These are phyloP conservation scores for Colostygia pectinataria DNA, from an alignment of 2,888 invertebrate species.

Conservation along the genomic window DNA sequence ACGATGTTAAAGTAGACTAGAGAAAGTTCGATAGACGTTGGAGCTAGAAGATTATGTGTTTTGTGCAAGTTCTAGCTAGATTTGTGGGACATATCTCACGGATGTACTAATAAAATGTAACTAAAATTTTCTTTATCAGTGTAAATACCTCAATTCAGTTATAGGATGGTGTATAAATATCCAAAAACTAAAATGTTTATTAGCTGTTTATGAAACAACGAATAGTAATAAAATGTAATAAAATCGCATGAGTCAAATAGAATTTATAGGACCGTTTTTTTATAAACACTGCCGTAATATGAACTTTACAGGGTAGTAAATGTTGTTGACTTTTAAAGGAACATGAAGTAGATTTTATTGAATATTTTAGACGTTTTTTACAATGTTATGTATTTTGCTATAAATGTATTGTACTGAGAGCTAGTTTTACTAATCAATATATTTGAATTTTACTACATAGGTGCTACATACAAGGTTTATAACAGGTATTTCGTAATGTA, in stretches of 20 bases:
- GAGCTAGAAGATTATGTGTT: slow-evolving; percentile 29
- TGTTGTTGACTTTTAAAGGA: slow-evolving; percentile 16
- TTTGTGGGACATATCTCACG: slow-evolving; percentile 12
- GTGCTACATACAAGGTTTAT: slow-evolving; percentile 35
- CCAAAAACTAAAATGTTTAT: slow-evolving; percentile 10
- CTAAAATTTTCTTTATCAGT: slow-evolving; percentile 13
- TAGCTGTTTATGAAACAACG: slow-evolving; percentile 21
- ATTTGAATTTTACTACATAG: slow-evolving; percentile 33
- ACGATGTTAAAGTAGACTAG: slow-evolving; percentile 36
- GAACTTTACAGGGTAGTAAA: slow-evolving; percentile 23
- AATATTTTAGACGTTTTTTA: slow-evolving; percentile 25
- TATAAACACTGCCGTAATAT: slow-evolving; percentile 10
- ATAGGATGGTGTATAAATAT: slow-evolving; percentile 19
- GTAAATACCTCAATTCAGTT: slow-evolving; percentile 16
- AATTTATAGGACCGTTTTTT: slow-evolving; percentile 16
- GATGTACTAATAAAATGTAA: slow-evolving; percentile 12
- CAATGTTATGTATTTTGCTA: slow-evolving; percentile 24
- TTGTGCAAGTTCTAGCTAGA: slow-evolving; percentile 33
- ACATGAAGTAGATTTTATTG: slow-evolving; percentile 24
- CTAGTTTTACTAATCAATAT: slow-evolving; percentile 30
- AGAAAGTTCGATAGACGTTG: slow-evolving; percentile 36
- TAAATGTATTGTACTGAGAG: slow-evolving; percentile 23
- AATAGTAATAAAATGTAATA: slow-evolving; percentile 13
- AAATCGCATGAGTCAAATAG: slow-evolving; percentile 27
- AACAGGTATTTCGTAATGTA: slow-evolving; percentile 32